Conservation (phyloP, 2,797 vertebrate genomes). For the Furcifer pardalis region DNA sequence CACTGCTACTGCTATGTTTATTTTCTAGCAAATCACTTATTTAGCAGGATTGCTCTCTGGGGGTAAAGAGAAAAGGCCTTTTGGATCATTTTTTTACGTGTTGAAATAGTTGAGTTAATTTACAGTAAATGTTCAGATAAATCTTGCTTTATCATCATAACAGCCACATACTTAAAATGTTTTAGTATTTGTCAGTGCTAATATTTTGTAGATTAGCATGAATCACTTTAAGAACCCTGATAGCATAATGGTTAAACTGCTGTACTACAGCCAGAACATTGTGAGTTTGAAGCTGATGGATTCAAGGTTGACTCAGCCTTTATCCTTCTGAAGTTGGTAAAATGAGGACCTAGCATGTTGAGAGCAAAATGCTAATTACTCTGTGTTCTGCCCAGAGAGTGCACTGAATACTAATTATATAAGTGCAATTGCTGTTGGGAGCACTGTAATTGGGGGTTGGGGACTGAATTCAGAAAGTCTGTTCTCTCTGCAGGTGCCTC, state of each 20-base stretch:
- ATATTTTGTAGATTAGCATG: neutral
- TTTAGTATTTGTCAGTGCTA: neutral
- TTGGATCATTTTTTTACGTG: too few species aligned
- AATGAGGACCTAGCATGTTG: too few species aligned
- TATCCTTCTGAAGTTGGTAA: too few species aligned
- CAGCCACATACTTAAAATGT: neutral
- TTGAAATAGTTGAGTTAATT: neutral
- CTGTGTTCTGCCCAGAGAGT: too few species aligned
- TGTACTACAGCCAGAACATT: too few species aligned
- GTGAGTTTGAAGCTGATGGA: too few species aligned
- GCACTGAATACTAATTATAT: too few species aligned
- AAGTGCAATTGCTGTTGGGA: too few species aligned
- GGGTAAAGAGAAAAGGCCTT: neutral
- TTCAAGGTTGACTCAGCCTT: too few species aligned
- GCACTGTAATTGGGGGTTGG: neutral
- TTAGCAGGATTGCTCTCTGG: neutral
- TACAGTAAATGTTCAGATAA: neutral
- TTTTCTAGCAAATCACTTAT: neutral
- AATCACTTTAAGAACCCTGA: too few species aligned
- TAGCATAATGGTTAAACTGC: too few species aligned
- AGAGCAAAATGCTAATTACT: too few species aligned
- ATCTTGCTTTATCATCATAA: neutral
- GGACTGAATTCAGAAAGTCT: neutral
- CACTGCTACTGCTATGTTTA: neutral
- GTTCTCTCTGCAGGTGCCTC: neutral